Conservation (phyloP, 2,797 vertebrate species). For the Coracias cyanogaster region DNA sequence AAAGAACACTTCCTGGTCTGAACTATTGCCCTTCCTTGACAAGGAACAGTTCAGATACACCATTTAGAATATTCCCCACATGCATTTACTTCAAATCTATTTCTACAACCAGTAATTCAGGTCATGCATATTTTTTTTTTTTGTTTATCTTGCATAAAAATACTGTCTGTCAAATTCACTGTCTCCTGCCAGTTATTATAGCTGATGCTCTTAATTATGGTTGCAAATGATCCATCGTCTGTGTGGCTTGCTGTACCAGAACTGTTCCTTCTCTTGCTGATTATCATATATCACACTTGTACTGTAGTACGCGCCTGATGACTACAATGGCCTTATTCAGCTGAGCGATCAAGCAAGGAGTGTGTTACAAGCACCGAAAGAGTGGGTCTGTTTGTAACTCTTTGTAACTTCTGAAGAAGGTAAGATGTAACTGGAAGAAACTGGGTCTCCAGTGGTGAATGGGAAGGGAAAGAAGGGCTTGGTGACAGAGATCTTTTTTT, state of each 20-base stretch:
- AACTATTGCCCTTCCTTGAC: background rate
- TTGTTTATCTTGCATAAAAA: background rate
- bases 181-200: constrained; percentile 55
- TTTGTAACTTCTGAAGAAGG: constrained; percentile 82
- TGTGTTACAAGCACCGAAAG: constrained; percentile 96
- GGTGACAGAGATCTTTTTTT: background rate
- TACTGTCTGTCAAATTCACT: background rate
- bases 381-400: constrained; percentile 98
- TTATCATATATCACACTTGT: constrained; percentile 78
- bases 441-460: background rate
- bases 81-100: background rate
- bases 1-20: background rate
- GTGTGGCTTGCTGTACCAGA: constrained; percentile 51
- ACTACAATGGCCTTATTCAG: constrained; percentile 94
- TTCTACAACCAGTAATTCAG: background rate
- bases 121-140: background rate
- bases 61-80: background rate
- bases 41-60: background rate
- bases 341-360: constrained; percentile 93
- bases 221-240: constrained; percentile 28
- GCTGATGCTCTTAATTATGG: background rate
- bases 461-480: constrained; percentile 50
- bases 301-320: constrained; percentile 93
- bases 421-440: constrained; percentile 79
- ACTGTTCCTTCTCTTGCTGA: constrained; percentile 62